These are phyloP conservation scores for Ciconia boyciana DNA, from an alignment of 2,113 vertebrate genomes.

Conservation along the genomic window DNA sequence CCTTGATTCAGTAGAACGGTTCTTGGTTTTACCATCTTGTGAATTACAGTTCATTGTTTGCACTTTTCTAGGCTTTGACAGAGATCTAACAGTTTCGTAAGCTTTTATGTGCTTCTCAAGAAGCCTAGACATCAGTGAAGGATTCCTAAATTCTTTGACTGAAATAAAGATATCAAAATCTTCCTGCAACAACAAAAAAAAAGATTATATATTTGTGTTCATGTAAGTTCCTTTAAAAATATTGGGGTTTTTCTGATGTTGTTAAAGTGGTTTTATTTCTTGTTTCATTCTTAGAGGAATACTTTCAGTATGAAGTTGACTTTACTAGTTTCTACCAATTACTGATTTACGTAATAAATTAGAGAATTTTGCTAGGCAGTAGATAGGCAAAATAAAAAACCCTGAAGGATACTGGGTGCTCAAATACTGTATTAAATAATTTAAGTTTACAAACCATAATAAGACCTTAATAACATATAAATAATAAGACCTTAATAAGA, in stretches of 20 bases:
- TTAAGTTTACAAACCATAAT: neutral
- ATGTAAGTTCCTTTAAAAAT: neutral
- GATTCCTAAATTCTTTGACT: slow-evolving; percentile 80
- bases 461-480: neutral
- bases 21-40: slow-evolving; percentile 56
- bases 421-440: neutral
- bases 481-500: too few relatives aligned
- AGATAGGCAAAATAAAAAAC: neutral
- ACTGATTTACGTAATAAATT: neutral
- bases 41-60: slow-evolving; percentile 26
- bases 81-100: slow-evolving; percentile 70
- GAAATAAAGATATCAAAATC: slow-evolving; percentile 89
- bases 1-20: slow-evolving; percentile 63
- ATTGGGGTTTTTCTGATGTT: neutral
- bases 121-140: slow-evolving; percentile 74
- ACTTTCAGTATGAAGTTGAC: neutral
- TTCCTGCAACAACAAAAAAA: slow-evolving; percentile 70
- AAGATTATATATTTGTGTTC: neutral
- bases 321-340: neutral
- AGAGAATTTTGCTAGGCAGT: neutral
- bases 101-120: slow-evolving; percentile 81
- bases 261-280: neutral
- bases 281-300: neutral
- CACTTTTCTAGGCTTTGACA: neutral
- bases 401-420: neutral